Evolutionary conservation across 2,113 vertebrate species (phyloP), one percentile per base, ranked within the genome.

Genomic region (Callocephalon fimbriatum): DNA sequence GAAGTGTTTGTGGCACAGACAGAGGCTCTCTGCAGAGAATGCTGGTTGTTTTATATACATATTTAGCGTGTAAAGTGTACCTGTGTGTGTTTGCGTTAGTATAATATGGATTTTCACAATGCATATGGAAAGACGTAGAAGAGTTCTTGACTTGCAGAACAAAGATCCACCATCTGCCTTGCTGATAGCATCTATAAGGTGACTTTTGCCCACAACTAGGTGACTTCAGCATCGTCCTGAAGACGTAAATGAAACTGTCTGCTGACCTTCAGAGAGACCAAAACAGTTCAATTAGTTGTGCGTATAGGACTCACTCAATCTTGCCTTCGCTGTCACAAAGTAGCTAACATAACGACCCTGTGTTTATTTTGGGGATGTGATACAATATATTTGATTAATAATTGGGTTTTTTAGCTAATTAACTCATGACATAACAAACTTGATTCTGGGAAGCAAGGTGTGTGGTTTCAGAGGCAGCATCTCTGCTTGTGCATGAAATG

Each of bases 1-100:
- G 95, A 97, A 97, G 95, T 91, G 86, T 90, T 31, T 50, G 76
- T 77, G 76, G 94, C 67, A 71, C 51, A 65, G 85, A 76, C 89
- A 67, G 93, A 88, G 79, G 5, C 61, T 78, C 76, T 95, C 85
- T 71, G 79, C 86, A 67, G 80, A 89, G 78, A 50, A 85, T 85
- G 68, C 67, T 79, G 22, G 14, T n/a, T 58, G 9, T 66, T 91
- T 95, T 63, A 86, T 44, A 86, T 27, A 58, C 14, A 77, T 54
- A 92, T 95, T 92, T 77, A 50, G 92, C 37, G 86, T 73, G 32
- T 48, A 59, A 77, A 94, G 59, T 15, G 86, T 3, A 68, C 3
- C 6, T 21, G 66, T 2, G 2, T 38, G 83, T 59, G 63, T 58
- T 38, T 84, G 90, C 71, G 32, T 37, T 70, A 1, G 20, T 5